Base-by-base conservation (phyloP, 2,113 vertebrate species). In the Phyllostomus hastatus region DNA sequence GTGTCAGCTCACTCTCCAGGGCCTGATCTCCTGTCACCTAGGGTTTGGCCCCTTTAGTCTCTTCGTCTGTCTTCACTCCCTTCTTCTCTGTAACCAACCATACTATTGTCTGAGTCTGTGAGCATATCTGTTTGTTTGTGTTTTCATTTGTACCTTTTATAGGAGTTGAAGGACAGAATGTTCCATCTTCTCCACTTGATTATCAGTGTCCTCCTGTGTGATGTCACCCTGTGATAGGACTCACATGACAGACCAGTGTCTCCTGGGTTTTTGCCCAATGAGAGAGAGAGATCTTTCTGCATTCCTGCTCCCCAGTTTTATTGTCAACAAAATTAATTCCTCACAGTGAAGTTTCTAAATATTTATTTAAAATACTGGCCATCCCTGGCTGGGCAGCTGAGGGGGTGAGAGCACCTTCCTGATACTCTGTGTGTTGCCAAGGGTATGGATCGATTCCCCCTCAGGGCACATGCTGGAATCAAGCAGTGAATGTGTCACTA, bases 261-360 rank as follows among this genome's bases (percentile, higher is more conserved):
- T 20, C 33, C n/a, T 69, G 33, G 8, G 19, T 35, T n/a, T 69
- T 69, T 7, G 48, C 66, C n/a, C 17, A 69, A 20, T 35, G 33
- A 67, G 66, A 67, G 15, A n/a, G 33, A 5, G 24, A 26, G 12
- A 15, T 3, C 61, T 64, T 28, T 64, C 61, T 31, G 11, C 4
- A 11, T 5, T 31, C 26, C 28, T 6, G 1, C 12, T 28, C 28
- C 28, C 26, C 11, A 5, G 1, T 28, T 31, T 11, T n/a, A 12
- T 50, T n/a, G 33, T 67, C 33, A n/a, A n/a, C 7, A 20, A 20
- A 5, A 54, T 7, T 54, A 20, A 20, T 7, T 9, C 19, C 14
- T 19, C n/a, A 17, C 6, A 17, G 2, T 48, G 48, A n/a, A 19
- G 52, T 52, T 5, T 52, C 52, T 52, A 52, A 52, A 4, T 52